Evolutionary conservation across 1,140 invertebrate species (phyloP).

Genomic region (Plectrocnemia conspersa): DNA sequence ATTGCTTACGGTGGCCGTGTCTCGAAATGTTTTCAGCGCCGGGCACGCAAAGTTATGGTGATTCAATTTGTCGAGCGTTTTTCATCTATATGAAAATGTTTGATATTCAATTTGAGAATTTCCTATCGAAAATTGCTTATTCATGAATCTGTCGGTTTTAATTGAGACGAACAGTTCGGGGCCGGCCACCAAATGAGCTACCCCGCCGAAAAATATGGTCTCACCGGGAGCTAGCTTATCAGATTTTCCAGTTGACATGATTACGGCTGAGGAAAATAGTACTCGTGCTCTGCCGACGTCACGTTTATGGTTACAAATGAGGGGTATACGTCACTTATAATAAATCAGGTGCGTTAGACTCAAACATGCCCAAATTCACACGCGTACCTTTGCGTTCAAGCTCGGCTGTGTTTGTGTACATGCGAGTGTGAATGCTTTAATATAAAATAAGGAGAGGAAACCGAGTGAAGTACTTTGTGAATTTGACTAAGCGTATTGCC

Average conservation of each 20-base stretch:
- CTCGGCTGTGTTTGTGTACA: too few species aligned
- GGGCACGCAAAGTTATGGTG: slow-evolving; percentile 16
- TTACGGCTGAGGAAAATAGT: slow-evolving; percentile 22
- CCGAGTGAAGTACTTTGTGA: too few species aligned
- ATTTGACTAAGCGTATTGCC: too few species aligned
- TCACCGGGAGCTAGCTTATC: slow-evolving; percentile 26
- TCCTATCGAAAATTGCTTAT: slow-evolving; percentile 33
- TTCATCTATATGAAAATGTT: slow-evolving; percentile 22
- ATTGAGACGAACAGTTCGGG: slow-evolving; percentile 33
- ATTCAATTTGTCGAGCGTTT: slow-evolving; percentile 22
- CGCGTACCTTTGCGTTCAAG: too few species aligned
- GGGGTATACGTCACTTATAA: slow-evolving; percentile 1
- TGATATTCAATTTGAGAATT: slow-evolving; percentile 25
- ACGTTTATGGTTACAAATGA: slow-evolving; percentile 6
- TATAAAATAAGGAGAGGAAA: too few species aligned
- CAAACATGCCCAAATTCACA: too few species aligned
- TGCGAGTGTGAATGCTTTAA: too few species aligned
- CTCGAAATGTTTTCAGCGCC: slow-evolving; percentile 7
- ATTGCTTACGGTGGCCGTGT: slow-evolving; percentile 6
- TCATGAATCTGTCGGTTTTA: slow-evolving; percentile 30
- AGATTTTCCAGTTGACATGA: slow-evolving; percentile 33
- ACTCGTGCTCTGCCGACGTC: background rate
- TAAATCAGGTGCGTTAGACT: slow-evolving; percentile 1
- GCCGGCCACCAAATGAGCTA: slow-evolving; percentile 24
- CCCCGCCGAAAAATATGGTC: slow-evolving; percentile 28